phyloP scores from a whole-genome alignment of 2,888 invertebrate genomes.

The Schrankia costaestrigalis region DNA sequence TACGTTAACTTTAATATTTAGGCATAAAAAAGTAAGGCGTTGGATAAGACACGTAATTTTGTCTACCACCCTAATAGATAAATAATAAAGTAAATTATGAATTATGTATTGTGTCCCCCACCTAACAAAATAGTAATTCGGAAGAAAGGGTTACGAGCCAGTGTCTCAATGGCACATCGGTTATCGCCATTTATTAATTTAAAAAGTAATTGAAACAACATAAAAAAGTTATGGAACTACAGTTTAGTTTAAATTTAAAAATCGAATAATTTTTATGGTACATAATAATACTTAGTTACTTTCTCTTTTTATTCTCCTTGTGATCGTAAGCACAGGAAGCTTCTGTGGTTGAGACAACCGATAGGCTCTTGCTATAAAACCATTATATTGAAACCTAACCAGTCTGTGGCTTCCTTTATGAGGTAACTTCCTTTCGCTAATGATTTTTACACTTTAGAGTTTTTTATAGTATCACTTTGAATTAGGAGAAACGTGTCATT shows the following conservation, averaged over 20 bases:
- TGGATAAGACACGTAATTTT: too few relatives aligned
- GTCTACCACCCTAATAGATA: too few relatives aligned
- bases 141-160: too few relatives aligned
- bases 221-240: neutral
- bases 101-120: too few relatives aligned
- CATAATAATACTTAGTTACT: conserved; percentile 6
- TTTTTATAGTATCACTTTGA: neutral
- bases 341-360: conserved; percentile 17
- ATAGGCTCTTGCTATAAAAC: conserved; percentile 9
- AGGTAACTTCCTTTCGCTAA: conserved; percentile 13
- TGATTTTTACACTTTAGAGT: neutral
- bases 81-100: too few relatives aligned
- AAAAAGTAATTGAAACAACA: neutral
- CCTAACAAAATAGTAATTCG: too few relatives aligned
- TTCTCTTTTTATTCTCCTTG: conserved; percentile 20
- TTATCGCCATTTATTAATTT: too few relatives aligned
- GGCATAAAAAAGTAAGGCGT: too few relatives aligned
- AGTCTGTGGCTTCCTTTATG: conserved; percentile 24
- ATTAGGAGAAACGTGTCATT: too few relatives aligned
- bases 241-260: neutral
- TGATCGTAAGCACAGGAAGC: conserved; percentile 26
- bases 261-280: neutral
- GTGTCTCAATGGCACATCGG: too few relatives aligned
- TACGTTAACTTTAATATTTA: too few relatives aligned
- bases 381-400: conserved; percentile 20